These are phyloP conservation scores for Thalassarche chlororhynchos DNA, from an alignment of 2,113 vertebrate species.

Conservation along the genomic window DNA sequence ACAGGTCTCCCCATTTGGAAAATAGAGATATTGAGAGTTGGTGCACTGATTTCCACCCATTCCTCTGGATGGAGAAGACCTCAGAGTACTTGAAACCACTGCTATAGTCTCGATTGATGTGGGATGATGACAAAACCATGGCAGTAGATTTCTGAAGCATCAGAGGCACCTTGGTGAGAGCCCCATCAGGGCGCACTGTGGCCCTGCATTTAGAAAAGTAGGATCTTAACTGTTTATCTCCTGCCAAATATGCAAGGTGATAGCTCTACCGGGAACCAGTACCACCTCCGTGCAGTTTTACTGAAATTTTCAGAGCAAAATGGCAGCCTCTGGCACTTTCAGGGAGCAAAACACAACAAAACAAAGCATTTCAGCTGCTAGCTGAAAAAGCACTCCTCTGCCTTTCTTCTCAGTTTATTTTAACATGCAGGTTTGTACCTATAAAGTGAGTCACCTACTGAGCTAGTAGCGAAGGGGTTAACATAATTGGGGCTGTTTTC, in stretches of 20 bases:
- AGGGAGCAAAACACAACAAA: background rate
- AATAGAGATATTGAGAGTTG: background rate
- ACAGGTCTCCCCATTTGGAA: background rate
- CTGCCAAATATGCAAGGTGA: background rate
- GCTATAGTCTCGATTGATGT: fast-evolving
- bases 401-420: background rate
- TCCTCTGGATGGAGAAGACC: background rate
- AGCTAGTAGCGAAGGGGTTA: slow-evolving; percentile 32
- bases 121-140: background rate
- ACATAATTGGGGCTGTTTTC: slow-evolving; percentile 17
- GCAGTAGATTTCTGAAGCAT: background rate
- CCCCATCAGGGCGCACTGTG: background rate
- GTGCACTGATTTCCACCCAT: background rate
- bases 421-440: background rate
- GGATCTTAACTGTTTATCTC: background rate
- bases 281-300: background rate
- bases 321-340: background rate
- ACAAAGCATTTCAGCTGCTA: background rate
- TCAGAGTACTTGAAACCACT: background rate
- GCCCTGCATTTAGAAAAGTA: background rate
- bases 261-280: background rate
- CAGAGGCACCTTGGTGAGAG: background rate
- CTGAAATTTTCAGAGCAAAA: background rate
- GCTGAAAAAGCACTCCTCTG: background rate
- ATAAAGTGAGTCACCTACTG: background rate